Percentiles rank a stretch among this genome's conserved stretches.
Conservation (phyloP, 1,140 invertebrate species). For the Parapsyche elsis region DNA sequence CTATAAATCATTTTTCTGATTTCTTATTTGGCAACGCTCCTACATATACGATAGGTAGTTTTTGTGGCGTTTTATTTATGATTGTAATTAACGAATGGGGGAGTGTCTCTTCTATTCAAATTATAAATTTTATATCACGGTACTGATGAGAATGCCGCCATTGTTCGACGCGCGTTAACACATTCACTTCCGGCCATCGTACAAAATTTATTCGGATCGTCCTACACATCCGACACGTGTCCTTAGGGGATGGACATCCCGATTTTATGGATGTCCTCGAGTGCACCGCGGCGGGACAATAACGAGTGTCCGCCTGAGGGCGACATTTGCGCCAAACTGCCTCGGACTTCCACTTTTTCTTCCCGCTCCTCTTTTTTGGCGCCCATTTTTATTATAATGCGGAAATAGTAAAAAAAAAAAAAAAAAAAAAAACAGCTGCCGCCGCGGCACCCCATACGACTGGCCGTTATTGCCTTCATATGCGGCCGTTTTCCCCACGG, state of each 20-base stretch:
- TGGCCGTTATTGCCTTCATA: constrained; percentile 56
- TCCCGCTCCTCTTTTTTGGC: constrained; percentile 41
- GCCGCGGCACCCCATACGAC: constrained; percentile 45
- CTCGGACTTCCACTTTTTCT: constrained; percentile 38
- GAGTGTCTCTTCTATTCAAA: no score
- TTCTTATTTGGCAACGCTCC: no score
- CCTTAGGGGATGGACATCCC: not conserved
- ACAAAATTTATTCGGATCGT: not conserved
- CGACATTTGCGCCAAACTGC: constrained; percentile 55
- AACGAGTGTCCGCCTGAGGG: constrained; percentile 54
- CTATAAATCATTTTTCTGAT: no score
- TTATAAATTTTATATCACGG: no score
- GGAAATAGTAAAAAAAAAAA: constrained; percentile 54
- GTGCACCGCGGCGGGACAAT: constrained; percentile 48
- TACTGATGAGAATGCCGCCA: not conserved
- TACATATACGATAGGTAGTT: no score
- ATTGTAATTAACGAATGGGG: no score
- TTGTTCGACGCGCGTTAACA: not conserved
- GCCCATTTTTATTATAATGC: constrained; percentile 57
- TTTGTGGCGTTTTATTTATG: no score
- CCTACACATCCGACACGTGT: not conserved
- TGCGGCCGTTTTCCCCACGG: constrained; percentile 36
- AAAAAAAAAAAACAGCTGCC: constrained; percentile 54
- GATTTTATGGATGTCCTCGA: constrained; percentile 30
- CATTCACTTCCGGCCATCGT: not conserved